These are phyloP conservation scores for Carpatolechia fugitivella DNA, from an alignment of 2,888 invertebrate species.

Conservation along the genomic window DNA sequence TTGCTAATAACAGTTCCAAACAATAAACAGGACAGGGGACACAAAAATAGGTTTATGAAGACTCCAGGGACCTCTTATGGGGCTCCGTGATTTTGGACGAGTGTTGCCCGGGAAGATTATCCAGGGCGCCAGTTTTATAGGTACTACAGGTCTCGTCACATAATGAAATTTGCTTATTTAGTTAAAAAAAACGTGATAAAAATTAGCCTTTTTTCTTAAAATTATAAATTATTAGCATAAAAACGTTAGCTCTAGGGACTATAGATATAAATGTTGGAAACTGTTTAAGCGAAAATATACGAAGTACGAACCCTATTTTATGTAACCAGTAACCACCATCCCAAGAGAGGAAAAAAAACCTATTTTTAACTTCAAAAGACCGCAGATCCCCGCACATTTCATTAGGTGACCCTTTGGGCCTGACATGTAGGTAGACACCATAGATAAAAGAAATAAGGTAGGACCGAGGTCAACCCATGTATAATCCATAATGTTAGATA, in stretches of 20 bases:
- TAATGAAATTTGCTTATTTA: too few species aligned
- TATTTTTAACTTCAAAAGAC: constrained; percentile 11
- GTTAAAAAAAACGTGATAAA: too few species aligned
- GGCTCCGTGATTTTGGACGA: constrained; percentile 11
- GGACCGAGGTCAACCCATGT: constrained; percentile 4
- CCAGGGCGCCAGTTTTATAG: too few species aligned
- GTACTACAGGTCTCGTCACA: too few species aligned
- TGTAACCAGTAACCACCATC: neutral
- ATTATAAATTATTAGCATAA: too few species aligned
- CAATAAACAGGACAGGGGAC: constrained; percentile 72
- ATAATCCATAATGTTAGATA: neutral
- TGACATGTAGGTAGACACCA: neutral
- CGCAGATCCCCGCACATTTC: constrained; percentile 8
- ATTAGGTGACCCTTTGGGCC: constrained; percentile 10
- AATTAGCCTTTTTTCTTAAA: too few species aligned
- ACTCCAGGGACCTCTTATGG: constrained; percentile 55
- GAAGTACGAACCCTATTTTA: too few species aligned
- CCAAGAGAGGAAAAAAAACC: constrained; percentile 6
- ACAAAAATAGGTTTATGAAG: constrained; percentile 74
- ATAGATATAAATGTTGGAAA: too few species aligned
- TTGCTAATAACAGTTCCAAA: constrained; percentile 74
- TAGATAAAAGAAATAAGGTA: constrained; percentile 4
- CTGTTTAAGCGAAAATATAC: too few species aligned
- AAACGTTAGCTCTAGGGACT: too few species aligned
- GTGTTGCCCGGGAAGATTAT: constrained; percentile 1